Evolutionary conservation across 2,888 invertebrate genomes (phyloP).

Genomic region (Drosophila limbata): DNA sequence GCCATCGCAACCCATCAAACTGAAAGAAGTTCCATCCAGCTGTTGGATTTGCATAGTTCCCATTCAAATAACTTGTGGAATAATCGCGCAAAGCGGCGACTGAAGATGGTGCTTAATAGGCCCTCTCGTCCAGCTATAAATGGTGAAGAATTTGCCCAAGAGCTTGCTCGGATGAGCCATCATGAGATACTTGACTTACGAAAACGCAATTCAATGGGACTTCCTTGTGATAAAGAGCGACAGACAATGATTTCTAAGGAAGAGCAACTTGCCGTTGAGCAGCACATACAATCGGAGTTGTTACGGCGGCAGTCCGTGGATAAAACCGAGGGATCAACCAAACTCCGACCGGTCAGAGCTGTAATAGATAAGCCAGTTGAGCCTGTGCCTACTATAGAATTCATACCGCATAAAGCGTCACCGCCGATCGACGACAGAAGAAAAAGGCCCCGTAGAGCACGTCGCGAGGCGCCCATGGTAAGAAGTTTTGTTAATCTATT

Average conservation of each 20-base stretch:
- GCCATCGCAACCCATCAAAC: not conserved
- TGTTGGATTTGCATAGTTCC: conserved; percentile 56
- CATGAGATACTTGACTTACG: conserved; percentile 79
- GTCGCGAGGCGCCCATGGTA: not conserved
- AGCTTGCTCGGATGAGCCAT: conserved; percentile 73
- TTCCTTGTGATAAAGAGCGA: conserved; percentile 30
- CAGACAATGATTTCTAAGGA: conserved; percentile 1
- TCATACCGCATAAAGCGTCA: not conserved
- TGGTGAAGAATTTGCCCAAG: conserved; percentile 76
- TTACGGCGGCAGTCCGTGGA: conserved; percentile 48
- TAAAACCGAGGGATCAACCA: conserved; percentile 3
- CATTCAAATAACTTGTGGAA: conserved; percentile 1
- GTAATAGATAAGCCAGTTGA: not conserved
- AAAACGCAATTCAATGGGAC: conserved; percentile 74
- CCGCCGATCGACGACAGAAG: not conserved
- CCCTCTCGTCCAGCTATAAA: conserved; percentile 69
- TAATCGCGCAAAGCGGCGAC: not conserved
- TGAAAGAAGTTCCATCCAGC: not conserved
- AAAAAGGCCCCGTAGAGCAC: not conserved
- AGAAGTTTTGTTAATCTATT: not conserved
- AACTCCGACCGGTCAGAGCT: not conserved
- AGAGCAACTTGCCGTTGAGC: conserved; percentile 54
- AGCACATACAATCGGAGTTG: conserved; percentile 66
- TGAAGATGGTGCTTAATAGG: conserved; percentile 56
- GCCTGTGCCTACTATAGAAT: not conserved